Conservation (phyloP, 2,113 vertebrate species). For the Trematocara variabile region DNA sequence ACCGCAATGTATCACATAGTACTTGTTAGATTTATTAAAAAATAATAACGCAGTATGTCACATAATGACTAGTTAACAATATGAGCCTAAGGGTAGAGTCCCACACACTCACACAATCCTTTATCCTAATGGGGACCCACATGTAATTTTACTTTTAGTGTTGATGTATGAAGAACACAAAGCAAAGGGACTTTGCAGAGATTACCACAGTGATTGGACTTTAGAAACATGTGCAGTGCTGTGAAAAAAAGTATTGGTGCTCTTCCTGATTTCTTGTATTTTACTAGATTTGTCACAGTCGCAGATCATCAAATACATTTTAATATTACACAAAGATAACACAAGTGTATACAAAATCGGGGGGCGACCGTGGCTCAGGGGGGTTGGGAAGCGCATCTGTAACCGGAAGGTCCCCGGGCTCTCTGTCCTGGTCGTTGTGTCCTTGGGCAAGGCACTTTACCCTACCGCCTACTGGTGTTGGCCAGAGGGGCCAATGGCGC, state of each 20-base stretch:
- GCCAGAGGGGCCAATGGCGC: too few relatives aligned
- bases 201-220: neutral
- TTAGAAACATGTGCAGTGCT: neutral
- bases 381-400: too few relatives aligned
- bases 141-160: neutral
- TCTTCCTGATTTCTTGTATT: neutral
- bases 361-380: too few relatives aligned
- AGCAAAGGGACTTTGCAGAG: neutral
- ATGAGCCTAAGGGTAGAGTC: neutral
- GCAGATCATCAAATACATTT: neutral
- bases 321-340: neutral
- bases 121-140: accelerated
- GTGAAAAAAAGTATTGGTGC: neutral
- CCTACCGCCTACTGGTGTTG: too few relatives aligned
- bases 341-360: neutral
- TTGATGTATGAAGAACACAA: neutral
- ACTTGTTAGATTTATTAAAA: neutral
- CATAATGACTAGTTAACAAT: neutral
- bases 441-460: too few relatives aligned
- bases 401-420: too few relatives aligned
- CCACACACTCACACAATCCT: neutral
- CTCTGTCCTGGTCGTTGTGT: too few relatives aligned
- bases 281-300: neutral
- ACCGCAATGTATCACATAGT: neutral
- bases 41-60: neutral